Evolutionary conservation across 2,888 invertebrate genomes (phyloP).

Genomic region (Lithodes maja): DNA sequence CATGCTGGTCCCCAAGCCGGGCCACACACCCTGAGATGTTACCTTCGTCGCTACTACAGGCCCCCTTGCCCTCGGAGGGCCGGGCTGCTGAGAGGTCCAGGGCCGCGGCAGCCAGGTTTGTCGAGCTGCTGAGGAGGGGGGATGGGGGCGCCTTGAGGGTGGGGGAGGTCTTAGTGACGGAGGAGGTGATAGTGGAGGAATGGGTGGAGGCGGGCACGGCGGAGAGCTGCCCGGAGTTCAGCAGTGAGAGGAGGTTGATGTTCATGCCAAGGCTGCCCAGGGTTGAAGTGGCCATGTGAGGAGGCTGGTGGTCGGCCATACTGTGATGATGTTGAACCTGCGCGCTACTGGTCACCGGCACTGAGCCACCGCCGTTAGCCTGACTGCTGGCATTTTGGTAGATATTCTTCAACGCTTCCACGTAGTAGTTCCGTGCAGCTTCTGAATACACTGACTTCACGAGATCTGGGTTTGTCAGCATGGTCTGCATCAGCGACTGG

Average conservation of each 20-base stretch:
- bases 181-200: slow-evolving; percentile 61
- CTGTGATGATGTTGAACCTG: background rate
- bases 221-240: slow-evolving; percentile 68
- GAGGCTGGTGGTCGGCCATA: slow-evolving; percentile 18
- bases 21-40: slow-evolving; percentile 28
- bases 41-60: slow-evolving; percentile 71
- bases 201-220: slow-evolving; percentile 58
- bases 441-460: slow-evolving; percentile 70
- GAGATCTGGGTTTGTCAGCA: slow-evolving; percentile 70
- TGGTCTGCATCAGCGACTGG: slow-evolving; percentile 70
- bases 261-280: slow-evolving; percentile 64
- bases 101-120: slow-evolving; percentile 68
- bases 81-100: slow-evolving; percentile 70
- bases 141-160: slow-evolving; percentile 69
- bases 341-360: slow-evolving; percentile 40
- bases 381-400: slow-evolving; percentile 64
- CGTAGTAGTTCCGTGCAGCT: slow-evolving; percentile 70
- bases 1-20: slow-evolving; percentile 38
- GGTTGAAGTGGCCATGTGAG: slow-evolving; percentile 54
- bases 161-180: slow-evolving; percentile 57
- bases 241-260: slow-evolving; percentile 67
- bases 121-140: slow-evolving; percentile 68
- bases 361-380: slow-evolving; percentile 57
- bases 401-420: slow-evolving; percentile 69
- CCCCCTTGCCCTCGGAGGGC: slow-evolving; percentile 65